Base-by-base conservation (phyloP, 2,888 invertebrate species). In the Noctua fimbriata region DNA sequence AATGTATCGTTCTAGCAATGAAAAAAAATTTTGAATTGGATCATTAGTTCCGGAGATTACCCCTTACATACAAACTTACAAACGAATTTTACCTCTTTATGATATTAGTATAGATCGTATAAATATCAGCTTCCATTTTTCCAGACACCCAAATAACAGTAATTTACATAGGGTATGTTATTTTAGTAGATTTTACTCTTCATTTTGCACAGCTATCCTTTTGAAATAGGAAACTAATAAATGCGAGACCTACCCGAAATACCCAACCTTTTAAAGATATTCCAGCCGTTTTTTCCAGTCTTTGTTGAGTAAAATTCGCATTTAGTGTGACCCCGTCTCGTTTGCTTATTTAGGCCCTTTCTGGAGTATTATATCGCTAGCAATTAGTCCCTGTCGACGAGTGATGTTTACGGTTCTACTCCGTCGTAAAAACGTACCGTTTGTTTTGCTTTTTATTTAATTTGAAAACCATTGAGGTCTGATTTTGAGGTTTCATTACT, bases 351-450 rank as follows among this genome's bases (percentile, higher is more conserved):
- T 89, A 85, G 88, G 86, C 84, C 80, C 78, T 86, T 84, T 81
- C 81, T 81, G 69, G 84, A 85, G 88, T 91, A 88, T 87, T 90
- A 91, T 91, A 91, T 90, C 73, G 88, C 81, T 83, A 72, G 85
- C 85, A 91, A 91, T 91, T 91, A 91, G 88, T 91, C 87, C 70
- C 83, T 85, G 91, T 89, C 91, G 80, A 47, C 88, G 84, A 81
- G 70, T 78, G 81, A 84, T 87, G 87, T 85, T 88, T 82, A 86
- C 79, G 70, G 81, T 69, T 71, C 76, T 44, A 32, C 79, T 74
- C 78, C 82, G 69, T 70, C 73, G 82, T 89, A 81, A 89, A 90
- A 86, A 80, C 63, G 77, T 84, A 81, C 70, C 77, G 78, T 87
- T 82, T 75, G 82, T 73, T 83, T 82, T 79, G 73, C 80, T 83